phyloP scores from a whole-genome alignment of 1,140 invertebrate species.

The Trigoniulus corallinus region DNA sequence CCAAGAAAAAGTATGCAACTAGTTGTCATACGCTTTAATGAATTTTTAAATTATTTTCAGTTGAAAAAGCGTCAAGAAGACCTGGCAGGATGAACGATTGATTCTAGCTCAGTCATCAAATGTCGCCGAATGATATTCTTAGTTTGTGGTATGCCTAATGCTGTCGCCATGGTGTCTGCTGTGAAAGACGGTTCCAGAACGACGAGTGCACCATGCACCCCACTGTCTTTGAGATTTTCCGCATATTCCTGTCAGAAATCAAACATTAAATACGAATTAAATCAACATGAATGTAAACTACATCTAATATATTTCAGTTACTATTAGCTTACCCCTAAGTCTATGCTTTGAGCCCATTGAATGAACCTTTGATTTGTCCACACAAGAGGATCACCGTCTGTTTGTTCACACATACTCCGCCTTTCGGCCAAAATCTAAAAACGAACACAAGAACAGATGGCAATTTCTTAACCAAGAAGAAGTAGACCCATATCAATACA shows the following conservation, averaged over 20 bases:
- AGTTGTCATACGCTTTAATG: neutral
- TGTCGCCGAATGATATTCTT: conserved; percentile 85
- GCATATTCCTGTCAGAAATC: conserved; percentile 49
- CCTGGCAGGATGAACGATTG: conserved; percentile 78
- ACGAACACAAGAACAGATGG: neutral
- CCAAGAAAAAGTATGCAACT: neutral
- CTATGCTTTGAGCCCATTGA: conserved; percentile 78
- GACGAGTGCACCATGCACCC: conserved; percentile 80
- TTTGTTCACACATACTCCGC: conserved; percentile 67
- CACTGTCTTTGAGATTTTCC: conserved; percentile 87
- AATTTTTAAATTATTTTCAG: neutral
- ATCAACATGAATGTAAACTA: neutral
- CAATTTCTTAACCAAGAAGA: neutral
- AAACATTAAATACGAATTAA: conserved; percentile 5
- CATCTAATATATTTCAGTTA: no score
- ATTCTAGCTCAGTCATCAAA: conserved; percentile 72
- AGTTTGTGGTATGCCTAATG: conserved; percentile 75
- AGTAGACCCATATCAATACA: no score
- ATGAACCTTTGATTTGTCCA: conserved; percentile 91
- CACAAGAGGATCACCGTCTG: conserved; percentile 75
- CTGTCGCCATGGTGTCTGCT: conserved; percentile 83
- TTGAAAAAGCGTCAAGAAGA: conserved; percentile 24
- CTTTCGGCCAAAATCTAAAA: conserved; percentile 62
- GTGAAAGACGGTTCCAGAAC: conserved; percentile 80
- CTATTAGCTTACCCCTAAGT: conserved; percentile 40